These are phyloP conservation scores for Eidolon helvum DNA, from an alignment of 2,113 vertebrate genomes.

Conservation along the genomic window DNA sequence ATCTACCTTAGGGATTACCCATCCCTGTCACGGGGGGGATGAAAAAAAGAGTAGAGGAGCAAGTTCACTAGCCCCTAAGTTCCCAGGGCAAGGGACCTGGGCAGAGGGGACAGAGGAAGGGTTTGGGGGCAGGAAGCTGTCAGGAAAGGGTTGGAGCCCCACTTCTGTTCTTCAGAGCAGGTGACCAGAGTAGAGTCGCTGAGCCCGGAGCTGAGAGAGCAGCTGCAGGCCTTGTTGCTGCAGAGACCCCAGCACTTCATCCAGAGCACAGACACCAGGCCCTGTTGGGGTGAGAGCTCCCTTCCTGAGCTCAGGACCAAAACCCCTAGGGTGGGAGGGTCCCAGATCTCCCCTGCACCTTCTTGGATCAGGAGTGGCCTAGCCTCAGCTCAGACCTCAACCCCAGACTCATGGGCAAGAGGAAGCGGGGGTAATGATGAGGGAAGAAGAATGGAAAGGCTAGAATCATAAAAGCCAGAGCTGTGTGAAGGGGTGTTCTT, in stretches of 20 bases:
- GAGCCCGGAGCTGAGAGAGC: conserved; percentile 73
- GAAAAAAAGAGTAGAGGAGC: background rate
- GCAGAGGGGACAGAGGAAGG: background rate
- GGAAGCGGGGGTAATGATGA: background rate
- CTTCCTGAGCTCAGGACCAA: background rate
- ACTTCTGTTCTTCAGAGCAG: conserved; percentile 74
- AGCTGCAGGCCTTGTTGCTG: conserved; percentile 81
- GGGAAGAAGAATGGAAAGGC: too few relatives aligned
- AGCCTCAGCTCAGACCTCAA: background rate
- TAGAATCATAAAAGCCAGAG: background rate
- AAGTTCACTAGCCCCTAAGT: background rate
- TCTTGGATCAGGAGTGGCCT: background rate
- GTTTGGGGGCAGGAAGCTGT: background rate
- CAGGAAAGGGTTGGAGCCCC: background rate
- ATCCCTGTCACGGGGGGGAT: background rate
- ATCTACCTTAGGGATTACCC: background rate
- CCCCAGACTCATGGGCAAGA: background rate
- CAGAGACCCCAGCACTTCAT: conserved; percentile 80
- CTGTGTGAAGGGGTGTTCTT: background rate
- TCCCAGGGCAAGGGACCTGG: background rate
- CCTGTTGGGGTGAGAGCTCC: conserved; percentile 77
- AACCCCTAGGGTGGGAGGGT: background rate
- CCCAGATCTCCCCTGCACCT: background rate
- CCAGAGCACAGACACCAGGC: conserved; percentile 38
- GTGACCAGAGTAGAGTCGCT: conserved; percentile 50